These are phyloP conservation scores for Coracias cyanogaster DNA, from an alignment of 2,797 vertebrate species.

Conservation along the genomic window DNA sequence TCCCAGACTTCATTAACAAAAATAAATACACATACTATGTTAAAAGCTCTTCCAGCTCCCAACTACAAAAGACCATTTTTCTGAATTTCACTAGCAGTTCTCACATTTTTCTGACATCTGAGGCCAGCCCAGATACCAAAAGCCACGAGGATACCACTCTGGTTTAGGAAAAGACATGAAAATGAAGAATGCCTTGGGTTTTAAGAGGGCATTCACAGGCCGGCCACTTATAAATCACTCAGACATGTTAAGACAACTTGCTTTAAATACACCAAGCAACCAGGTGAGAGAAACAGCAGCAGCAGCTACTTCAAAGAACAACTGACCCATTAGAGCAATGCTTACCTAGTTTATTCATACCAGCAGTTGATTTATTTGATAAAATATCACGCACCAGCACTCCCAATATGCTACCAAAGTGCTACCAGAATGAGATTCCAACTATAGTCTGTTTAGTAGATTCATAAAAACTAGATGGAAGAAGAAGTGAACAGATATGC, in stretches of 20 bases:
- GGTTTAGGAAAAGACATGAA: neutral
- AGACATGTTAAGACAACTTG: neutral
- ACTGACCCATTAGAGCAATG: rapidly evolving
- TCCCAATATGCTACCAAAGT: neutral
- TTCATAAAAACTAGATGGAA: neutral
- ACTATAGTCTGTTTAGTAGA: neutral
- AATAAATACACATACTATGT: rapidly evolving
- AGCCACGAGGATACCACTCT: rapidly evolving
- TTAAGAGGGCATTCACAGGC: neutral
- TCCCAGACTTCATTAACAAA: neutral
- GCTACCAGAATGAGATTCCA: too few relatives aligned
- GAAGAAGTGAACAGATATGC: rapidly evolving
- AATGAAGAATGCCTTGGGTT: neutral
- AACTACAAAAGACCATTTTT: neutral
- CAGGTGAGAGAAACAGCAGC: neutral
- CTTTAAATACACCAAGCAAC: neutral
- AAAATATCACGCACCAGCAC: neutral
- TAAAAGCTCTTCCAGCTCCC: neutral
- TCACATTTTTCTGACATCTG: neutral
- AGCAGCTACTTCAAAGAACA: neutral
- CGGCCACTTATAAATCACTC: neutral
- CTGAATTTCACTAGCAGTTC: neutral
- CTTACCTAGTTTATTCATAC: neutral
- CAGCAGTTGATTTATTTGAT: neutral
- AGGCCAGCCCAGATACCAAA: neutral